Percentiles rank a stretch among this genome's conserved stretches.
These are phyloP conservation scores for Apogon talboti DNA, from an alignment of 2,797 vertebrate species.

Conservation along the genomic window DNA sequence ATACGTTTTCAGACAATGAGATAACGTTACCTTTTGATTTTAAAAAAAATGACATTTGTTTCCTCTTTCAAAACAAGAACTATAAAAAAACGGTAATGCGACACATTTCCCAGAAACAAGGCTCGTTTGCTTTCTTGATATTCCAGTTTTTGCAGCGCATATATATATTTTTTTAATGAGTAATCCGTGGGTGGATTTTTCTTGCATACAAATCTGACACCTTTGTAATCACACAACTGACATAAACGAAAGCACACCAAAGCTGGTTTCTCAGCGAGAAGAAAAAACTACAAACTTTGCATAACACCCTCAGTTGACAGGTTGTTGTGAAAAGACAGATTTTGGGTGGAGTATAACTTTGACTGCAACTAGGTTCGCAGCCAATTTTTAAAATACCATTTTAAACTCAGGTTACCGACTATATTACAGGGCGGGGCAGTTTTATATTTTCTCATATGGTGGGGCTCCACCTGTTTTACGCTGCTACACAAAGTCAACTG, in stretches of 20 bases:
- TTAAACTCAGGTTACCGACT: conserved; percentile 30
- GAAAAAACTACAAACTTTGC: conserved; percentile 8
- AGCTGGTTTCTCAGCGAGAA: conserved; percentile 10
- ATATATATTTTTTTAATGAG: no score
- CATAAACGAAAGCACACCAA: conserved; percentile 13
- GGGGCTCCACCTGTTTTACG: conserved; percentile 24
- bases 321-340: conserved; percentile 16
- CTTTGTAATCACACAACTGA: conserved; percentile 10
- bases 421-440: conserved; percentile 32
- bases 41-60: no score
- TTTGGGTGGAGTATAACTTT: conserved; percentile 50
- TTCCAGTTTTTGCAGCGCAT: no score
- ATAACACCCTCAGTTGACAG: conserved; percentile 1
- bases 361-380: conserved; percentile 21
- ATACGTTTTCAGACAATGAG: no score
- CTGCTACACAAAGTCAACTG: conserved; percentile 3
- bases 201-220: not conserved
- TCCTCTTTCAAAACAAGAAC: no score
- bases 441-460: conserved; percentile 10
- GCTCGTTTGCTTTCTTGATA: no score
- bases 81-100: no score
- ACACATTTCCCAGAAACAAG: no score
- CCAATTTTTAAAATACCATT: conserved; percentile 41
- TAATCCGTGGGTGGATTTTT: no score
- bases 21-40: no score